A percentile compares a stretch with the other conserved stretches of the same genome.
These are phyloP conservation scores for Ptychochromis oligacanthus DNA, from an alignment of 2,113 vertebrate species.

Conservation along the genomic window DNA sequence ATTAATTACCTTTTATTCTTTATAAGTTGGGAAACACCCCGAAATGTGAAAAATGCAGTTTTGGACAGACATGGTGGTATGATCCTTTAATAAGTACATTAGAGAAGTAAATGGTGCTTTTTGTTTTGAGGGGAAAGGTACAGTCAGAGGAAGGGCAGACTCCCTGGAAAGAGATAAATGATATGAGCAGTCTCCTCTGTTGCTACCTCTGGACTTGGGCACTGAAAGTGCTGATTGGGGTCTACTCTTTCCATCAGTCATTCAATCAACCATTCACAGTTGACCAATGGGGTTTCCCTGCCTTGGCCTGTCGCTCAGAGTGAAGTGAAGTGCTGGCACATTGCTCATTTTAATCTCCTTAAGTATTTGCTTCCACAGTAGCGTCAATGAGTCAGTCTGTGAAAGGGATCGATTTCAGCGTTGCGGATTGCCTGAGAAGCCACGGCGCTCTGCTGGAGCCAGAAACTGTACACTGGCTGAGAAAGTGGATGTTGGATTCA, in stretches of 20 bases:
- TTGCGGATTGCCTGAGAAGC: conserved; percentile 37
- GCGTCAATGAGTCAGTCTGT: conserved; percentile 61
- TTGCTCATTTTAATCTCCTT: conserved; percentile 77
- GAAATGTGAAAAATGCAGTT: neutral
- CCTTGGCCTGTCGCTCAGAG: conserved; percentile 37
- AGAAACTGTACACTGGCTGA: conserved; percentile 2
- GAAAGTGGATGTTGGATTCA: conserved; percentile 21
- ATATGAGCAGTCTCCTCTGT: neutral
- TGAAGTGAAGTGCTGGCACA: conserved; percentile 69
- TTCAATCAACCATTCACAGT: conserved; percentile 41
- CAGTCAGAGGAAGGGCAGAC: neutral
- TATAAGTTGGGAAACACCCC: too few relatives aligned
- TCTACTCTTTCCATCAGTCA: conserved; percentile 29
- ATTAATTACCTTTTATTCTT: neutral
- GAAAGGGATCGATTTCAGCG: conserved; percentile 51
- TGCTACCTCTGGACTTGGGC: conserved; percentile 15
- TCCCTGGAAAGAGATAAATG: conserved; percentile 4
- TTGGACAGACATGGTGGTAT: neutral
- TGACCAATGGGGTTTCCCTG: conserved; percentile 57
- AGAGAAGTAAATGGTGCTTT: neutral
- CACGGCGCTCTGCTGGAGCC: conserved; percentile 1
- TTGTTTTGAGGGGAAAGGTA: neutral
- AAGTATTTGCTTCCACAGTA: conserved; percentile 67
- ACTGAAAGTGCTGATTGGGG: conserved; percentile 60
- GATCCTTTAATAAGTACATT: neutral